Conservation (phyloP, 2,888 invertebrate genomes). For the Macaria notata region DNA sequence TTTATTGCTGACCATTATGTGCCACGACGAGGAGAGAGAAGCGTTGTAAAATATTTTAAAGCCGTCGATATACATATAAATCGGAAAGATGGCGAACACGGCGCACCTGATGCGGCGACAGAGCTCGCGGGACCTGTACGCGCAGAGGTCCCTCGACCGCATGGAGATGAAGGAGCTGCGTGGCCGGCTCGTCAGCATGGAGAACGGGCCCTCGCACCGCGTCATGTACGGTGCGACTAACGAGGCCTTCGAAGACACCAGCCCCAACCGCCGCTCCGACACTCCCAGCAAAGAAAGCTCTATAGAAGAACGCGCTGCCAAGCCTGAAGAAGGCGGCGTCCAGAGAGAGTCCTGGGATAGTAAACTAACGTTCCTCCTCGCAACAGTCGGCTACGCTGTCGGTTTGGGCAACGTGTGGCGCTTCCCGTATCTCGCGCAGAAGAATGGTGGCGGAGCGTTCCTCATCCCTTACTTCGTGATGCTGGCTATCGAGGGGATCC, state of each 20-base stretch:
- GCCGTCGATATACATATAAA: conserved; percentile 42
- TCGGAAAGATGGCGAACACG: conserved; percentile 91
- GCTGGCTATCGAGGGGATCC: conserved; percentile 96
- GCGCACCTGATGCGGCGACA: conserved; percentile 94
- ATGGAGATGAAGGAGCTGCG: conserved; percentile 93
- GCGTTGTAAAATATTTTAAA: conserved; percentile 41
- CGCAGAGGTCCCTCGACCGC: conserved; percentile 91
- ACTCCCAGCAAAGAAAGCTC: conserved; percentile 84
- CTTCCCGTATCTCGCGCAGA: conserved; percentile 96
- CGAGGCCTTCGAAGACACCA: conserved; percentile 86
- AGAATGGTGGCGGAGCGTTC: conserved; percentile 98
- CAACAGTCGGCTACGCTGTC: conserved; percentile 97
- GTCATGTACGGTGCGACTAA: conserved; percentile 94
- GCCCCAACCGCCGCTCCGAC: conserved; percentile 68
- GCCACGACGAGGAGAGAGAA: conserved; percentile 67
- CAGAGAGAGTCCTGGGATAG: conserved; percentile 96
- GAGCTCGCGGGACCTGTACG: conserved; percentile 92
- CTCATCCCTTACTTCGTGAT: conserved; percentile 98
- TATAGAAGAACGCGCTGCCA: conserved; percentile 84
- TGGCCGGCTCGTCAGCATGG: conserved; percentile 88
- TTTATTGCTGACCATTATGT: conserved; percentile 62
- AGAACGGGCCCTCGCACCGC: conserved; percentile 82
- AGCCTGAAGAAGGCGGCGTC: conserved; percentile 87
- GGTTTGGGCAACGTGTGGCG: conserved; percentile 98
- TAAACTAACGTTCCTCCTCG: conserved; percentile 94